These are phyloP conservation scores for Trachelus stipa DNA, from an alignment of 2,888 invertebrate genomes.

Conservation along the genomic window DNA sequence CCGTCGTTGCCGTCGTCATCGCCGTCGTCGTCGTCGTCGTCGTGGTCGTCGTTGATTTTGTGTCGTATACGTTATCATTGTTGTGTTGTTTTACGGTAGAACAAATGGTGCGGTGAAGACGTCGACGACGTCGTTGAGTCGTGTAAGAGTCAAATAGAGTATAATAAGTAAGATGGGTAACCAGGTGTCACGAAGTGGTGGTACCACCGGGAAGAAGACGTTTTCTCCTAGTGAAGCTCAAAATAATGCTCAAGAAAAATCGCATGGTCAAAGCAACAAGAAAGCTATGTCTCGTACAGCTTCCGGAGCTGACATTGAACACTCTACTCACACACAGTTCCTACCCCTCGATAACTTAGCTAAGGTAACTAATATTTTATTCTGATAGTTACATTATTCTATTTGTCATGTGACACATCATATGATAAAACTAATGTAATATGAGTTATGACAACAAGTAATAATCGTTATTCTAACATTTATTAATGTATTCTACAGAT, in stretches of 20 bases:
- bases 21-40: neutral
- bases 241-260: constrained; percentile 65
- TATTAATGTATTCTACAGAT: constrained; percentile 69
- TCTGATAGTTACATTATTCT: neutral
- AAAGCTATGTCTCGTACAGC: constrained; percentile 73
- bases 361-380: constrained; percentile 70
- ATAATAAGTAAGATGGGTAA: constrained; percentile 45
- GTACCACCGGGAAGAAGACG: constrained; percentile 24
- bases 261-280: constrained; percentile 66
- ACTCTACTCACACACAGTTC: constrained; percentile 73
- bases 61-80: neutral
- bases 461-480: neutral
- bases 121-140: neutral
- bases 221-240: constrained; percentile 42
- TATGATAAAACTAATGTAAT: neutral
- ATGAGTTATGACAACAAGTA: neutral
- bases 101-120: constrained; percentile 16
- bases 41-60: neutral
- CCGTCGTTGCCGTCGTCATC: neutral
- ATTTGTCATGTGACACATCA: neutral
- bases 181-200: constrained; percentile 48
- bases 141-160: neutral
- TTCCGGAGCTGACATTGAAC: constrained; percentile 77
- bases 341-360: constrained; percentile 81
- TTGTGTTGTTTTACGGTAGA: neutral